A percentile compares a stretch with the other conserved stretches of the same genome.
phyloP scores from a whole-genome alignment of 1,140 invertebrate species.

The Diuraphis noxia region DNA sequence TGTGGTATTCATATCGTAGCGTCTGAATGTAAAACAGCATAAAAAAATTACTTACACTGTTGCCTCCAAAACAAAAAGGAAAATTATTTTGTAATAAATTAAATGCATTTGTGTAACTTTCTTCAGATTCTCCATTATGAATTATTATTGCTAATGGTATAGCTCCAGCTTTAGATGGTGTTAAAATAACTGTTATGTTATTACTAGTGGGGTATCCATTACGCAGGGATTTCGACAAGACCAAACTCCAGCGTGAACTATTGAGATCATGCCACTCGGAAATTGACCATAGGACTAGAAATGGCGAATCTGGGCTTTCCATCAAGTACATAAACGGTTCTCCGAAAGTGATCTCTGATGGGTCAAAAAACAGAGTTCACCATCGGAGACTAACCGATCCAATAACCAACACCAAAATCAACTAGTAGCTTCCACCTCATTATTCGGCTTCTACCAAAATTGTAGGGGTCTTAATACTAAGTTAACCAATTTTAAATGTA shows the following conservation, averaged over 20 bases:
- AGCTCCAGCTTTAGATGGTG: background rate
- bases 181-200: slow-evolving; percentile 5
- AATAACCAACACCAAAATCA: too few species aligned
- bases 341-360: too few species aligned
- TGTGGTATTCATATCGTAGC: background rate
- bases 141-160: slow-evolving; percentile 13
- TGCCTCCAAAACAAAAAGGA: slow-evolving; percentile 16
- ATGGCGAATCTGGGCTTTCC: too few species aligned
- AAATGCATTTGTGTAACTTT: slow-evolving; percentile 24
- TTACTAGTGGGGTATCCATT: slow-evolving; percentile 17
- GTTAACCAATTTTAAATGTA: slow-evolving; percentile 17
- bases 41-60: background rate
- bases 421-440: too few species aligned
- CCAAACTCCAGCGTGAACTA: too few species aligned
- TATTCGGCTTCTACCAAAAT: slow-evolving; percentile 4
- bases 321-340: too few species aligned
- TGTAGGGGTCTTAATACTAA: slow-evolving; percentile 11
- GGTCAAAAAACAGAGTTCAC: too few species aligned
- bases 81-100: slow-evolving; percentile 14
- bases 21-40: background rate
- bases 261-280: too few species aligned
- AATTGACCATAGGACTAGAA: too few species aligned
- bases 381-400: too few species aligned
- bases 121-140: background rate
- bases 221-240: too few species aligned